Evolutionary conservation across 2,888 invertebrate genomes (phyloP).

Genomic region (Aspidapion aeneum): DNA sequence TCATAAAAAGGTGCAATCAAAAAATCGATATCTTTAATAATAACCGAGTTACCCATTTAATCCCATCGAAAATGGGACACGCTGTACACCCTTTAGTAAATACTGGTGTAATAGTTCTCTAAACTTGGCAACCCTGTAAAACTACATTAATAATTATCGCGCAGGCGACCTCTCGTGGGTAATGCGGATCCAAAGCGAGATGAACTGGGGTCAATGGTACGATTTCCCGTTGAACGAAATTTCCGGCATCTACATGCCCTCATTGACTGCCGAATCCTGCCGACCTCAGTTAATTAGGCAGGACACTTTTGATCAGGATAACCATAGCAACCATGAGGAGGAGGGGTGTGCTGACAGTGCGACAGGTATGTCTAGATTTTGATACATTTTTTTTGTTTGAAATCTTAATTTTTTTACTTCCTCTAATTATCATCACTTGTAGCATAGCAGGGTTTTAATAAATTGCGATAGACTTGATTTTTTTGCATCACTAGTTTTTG

Average conservation of each 20-base stretch:
- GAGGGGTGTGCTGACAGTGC: conserved; percentile 7
- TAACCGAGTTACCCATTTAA: no score
- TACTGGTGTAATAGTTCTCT: no score
- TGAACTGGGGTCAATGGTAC: conserved; percentile 53
- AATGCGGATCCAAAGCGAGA: conserved; percentile 87
- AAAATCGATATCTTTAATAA: no score
- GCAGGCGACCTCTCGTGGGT: conserved; percentile 85
- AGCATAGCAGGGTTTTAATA: no score
- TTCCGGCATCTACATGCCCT: conserved; percentile 68
- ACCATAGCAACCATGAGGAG: conserved; percentile 23
- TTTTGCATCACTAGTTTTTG: no score
- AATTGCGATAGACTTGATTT: no score
- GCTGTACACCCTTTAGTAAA: no score
- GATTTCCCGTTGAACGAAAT: conserved; percentile 67
- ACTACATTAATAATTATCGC: no score
- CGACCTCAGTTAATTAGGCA: conserved; percentile 30
- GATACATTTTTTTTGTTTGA: background rate
- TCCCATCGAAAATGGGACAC: no score
- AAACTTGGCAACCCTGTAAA: no score
- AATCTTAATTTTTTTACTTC: background rate
- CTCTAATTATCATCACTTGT: no score
- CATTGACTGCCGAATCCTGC: conserved; percentile 33
- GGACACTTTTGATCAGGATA: conserved; percentile 25
- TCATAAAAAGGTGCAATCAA: no score
- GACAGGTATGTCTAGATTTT: conserved; percentile 6